Evolutionary conservation across 2,888 invertebrate genomes (phyloP).

Genomic region (Microdon myrmicae): DNA sequence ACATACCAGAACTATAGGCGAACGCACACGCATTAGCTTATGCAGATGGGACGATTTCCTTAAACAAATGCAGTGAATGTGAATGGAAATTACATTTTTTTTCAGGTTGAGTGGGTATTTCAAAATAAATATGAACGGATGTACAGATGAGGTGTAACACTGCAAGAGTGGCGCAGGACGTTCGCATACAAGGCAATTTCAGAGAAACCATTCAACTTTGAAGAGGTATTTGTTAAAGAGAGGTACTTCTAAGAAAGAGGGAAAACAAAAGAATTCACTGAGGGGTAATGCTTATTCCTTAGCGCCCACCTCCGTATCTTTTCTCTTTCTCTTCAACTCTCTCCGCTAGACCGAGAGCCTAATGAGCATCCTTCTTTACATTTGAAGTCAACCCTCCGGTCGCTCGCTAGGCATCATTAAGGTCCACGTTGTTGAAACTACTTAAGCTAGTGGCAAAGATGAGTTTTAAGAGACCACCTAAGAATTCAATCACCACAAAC

Average conservation of each 20-base stretch:
- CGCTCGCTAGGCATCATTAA: constrained; percentile 35
- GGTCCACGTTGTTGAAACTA: constrained; percentile 37
- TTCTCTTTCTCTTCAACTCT: constrained; percentile 16
- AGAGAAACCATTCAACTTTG: constrained; percentile 41
- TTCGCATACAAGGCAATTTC: constrained; percentile 42
- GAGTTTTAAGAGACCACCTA: constrained; percentile 30
- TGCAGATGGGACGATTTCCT: constrained; percentile 1
- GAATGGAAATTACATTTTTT: constrained; percentile 30
- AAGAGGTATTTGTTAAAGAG: constrained; percentile 45
- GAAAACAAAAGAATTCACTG: constrained; percentile 51
- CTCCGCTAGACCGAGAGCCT: constrained; percentile 35
- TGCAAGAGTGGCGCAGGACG: too few relatives aligned
- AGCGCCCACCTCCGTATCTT: constrained; percentile 27
- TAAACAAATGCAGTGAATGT: constrained; percentile 15
- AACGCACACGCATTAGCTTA: too few relatives aligned
- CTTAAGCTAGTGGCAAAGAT: constrained; percentile 41
- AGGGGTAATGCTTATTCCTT: constrained; percentile 50
- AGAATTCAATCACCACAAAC: constrained; percentile 41
- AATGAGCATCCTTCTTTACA: constrained; percentile 42
- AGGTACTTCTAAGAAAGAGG: constrained; percentile 41
- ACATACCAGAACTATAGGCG: too few relatives aligned
- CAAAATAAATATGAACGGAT: too few relatives aligned
- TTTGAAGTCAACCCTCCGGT: constrained; percentile 11
- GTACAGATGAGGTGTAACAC: too few relatives aligned
- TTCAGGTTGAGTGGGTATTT: constrained; percentile 42